Evolutionary conservation across 2,113 vertebrate species (phyloP).

Genomic region (Pelobates fuscus): DNA sequence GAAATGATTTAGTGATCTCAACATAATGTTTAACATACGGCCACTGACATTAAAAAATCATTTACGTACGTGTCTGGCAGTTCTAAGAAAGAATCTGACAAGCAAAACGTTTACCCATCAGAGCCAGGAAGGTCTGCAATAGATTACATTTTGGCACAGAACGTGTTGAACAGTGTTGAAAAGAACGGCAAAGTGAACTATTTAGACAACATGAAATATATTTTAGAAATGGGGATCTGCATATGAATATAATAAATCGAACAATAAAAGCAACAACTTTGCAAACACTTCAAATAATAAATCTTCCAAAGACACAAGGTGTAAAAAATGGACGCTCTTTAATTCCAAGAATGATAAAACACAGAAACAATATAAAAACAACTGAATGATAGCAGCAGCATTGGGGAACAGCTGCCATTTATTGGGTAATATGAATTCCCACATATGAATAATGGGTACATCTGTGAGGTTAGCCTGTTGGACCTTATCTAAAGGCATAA

Average conservation of each 20-base stretch:
- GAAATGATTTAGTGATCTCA: neutral
- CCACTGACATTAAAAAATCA: neutral
- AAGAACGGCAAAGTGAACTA: neutral
- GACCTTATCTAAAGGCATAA: too few species aligned
- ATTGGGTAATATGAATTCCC: too few species aligned
- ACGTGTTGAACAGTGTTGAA: neutral
- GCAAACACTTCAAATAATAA: neutral
- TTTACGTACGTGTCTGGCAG: slow-evolving; percentile 7
- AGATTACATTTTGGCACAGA: neutral
- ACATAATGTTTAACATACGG: slow-evolving; percentile 1
- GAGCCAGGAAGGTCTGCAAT: slow-evolving; percentile 8
- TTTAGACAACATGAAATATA: neutral
- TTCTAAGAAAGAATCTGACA: neutral
- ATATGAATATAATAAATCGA: neutral
- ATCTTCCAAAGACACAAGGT: too few species aligned
- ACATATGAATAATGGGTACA: too few species aligned
- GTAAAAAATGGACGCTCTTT: too few species aligned
- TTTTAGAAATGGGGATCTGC: neutral
- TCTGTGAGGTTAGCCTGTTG: too few species aligned
- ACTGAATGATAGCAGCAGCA: too few species aligned
- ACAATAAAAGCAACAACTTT: neutral
- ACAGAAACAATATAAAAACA: too few species aligned
- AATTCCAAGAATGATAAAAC: too few species aligned
- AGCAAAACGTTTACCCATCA: neutral
- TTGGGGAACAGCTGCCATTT: too few species aligned